Base-by-base conservation (phyloP, 2,113 vertebrate species). In the Pseudorhombus dupliciocellatus region DNA sequence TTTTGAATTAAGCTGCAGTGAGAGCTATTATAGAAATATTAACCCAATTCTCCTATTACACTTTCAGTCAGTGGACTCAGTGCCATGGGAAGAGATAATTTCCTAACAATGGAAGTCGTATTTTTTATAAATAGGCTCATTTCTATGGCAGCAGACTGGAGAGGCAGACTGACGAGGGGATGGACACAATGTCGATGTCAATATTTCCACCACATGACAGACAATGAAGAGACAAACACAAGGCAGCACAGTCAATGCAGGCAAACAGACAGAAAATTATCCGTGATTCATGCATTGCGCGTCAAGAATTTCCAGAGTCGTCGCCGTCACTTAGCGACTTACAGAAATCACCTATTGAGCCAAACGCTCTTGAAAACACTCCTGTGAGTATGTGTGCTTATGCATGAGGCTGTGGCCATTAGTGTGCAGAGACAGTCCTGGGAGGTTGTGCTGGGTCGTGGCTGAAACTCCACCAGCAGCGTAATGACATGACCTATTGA, bases 401-500 rank as follows among this genome's bases (percentile, higher is more conserved):
- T 46, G 44, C 64, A 56, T 31, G 66, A 50, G 57, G 31, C 12
- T 59, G 50, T 68, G 80, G 59, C 83, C 73, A 87, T 88, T 85
- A 86, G 69, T 78, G 80, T 86, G 84, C 79, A 79, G 56, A 70
- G 63, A 71, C n/a, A 31, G 69, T 79, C 75, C 73, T 57, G 58
- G 18, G 73, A 78, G 80, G 72, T 64, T 58, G 71, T 42, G 44
- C 73, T 30, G 55, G 79, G 75, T 85, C 76, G 51, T 61, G 71
- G 77, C 78, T 74, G 72, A 84, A 83, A 80, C 80, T 76, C 74
- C 76, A 83, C 62, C 52, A 5, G 84, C 71, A 80, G 82, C 74
- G 80, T 81, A 81, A 85, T 79, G 80, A 84, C 82, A 73, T 80
- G 85, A 85, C 81, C 88, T 88, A 87, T 87, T 88, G 84, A 90